These are phyloP conservation scores for Drosophila phalerata DNA, from an alignment of 2,888 invertebrate genomes.

Conservation along the genomic window DNA sequence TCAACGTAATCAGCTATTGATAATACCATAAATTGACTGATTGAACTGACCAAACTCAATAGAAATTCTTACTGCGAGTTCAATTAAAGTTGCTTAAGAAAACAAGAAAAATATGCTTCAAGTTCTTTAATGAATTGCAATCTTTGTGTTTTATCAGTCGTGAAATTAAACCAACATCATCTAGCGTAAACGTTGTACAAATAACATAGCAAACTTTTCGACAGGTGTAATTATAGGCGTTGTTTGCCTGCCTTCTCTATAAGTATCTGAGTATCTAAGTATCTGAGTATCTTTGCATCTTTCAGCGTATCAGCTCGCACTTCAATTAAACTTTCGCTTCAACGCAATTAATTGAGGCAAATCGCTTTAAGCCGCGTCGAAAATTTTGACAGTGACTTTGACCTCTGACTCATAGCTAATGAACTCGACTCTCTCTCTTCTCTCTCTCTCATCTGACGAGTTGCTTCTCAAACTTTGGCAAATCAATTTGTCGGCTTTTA, in stretches of 20 bases:
- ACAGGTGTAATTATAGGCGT: conserved; percentile 74
- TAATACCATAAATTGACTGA: conserved; percentile 58
- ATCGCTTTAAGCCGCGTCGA: conserved; percentile 24
- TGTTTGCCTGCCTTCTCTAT: conserved; percentile 12
- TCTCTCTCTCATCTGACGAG: conserved; percentile 16
- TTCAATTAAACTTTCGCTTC: conserved; percentile 77
- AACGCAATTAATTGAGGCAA: conserved; percentile 68
- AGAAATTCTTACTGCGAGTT: no score
- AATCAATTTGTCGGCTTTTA: conserved; percentile 76
- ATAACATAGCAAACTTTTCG: conserved; percentile 56
- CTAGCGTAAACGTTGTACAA: conserved; percentile 40
- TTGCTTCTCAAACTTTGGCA: conserved; percentile 37
- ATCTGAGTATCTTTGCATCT: conserved; percentile 13
- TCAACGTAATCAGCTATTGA: conserved; percentile 64
- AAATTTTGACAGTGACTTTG: conserved; percentile 47
- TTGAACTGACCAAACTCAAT: conserved; percentile 34
- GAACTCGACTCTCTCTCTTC: conserved; percentile 12
- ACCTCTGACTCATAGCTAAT: conserved; percentile 35
- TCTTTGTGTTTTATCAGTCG: conserved; percentile 76
- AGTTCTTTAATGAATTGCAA: conserved; percentile 31
- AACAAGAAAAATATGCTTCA: conserved; percentile 8
- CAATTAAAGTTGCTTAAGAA: not conserved
- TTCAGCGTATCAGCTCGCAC: conserved; percentile 34
- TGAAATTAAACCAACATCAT: conserved; percentile 64
- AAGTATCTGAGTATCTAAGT: not conserved